Percentiles rank a stretch among this genome's conserved stretches.
phyloP scores from a whole-genome alignment of 1,140 invertebrate genomes.

The Dryas iulia region DNA sequence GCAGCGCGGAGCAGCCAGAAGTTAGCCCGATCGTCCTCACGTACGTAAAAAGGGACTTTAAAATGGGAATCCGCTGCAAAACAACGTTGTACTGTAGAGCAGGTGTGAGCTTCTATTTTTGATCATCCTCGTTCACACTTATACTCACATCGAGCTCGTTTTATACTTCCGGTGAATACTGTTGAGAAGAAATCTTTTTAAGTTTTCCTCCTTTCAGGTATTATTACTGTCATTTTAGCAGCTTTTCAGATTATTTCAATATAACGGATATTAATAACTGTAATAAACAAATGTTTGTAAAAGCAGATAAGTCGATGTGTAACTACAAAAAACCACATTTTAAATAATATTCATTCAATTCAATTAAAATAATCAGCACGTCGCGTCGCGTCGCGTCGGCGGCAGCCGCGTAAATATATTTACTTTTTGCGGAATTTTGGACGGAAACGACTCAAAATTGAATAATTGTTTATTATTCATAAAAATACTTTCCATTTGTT shows the following conservation, averaged over 20 bases:
- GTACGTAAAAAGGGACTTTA: slow-evolving; percentile 4
- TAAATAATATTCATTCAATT: slow-evolving; percentile 2
- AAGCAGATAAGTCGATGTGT: not conserved
- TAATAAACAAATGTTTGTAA: not conserved
- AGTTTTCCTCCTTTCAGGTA: too few species aligned
- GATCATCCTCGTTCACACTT: not conserved
- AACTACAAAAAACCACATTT: not conserved
- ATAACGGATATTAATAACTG: not conserved
- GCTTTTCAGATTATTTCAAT: too few species aligned
- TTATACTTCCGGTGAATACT: not conserved
- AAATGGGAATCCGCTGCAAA: slow-evolving; percentile 7
- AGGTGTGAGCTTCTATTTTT: not conserved
- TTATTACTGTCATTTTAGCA: too few species aligned
- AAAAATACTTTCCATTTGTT: not conserved
- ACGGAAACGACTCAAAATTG: not conserved
- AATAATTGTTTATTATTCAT: not conserved
- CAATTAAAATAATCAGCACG: slow-evolving; percentile 4
- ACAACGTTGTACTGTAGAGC: not conserved
- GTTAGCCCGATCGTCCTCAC: slow-evolving; percentile 6
- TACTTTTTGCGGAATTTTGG: not conserved
- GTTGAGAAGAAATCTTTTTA: not conserved
- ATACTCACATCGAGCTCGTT: not conserved
- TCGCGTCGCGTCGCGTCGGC: not conserved
- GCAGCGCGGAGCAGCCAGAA: not conserved
- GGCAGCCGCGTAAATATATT: not conserved